Percentiles rank a stretch among this genome's conserved stretches.
phyloP scores from a whole-genome alignment of 2,888 invertebrate species.

The Cheilosia pagana region DNA sequence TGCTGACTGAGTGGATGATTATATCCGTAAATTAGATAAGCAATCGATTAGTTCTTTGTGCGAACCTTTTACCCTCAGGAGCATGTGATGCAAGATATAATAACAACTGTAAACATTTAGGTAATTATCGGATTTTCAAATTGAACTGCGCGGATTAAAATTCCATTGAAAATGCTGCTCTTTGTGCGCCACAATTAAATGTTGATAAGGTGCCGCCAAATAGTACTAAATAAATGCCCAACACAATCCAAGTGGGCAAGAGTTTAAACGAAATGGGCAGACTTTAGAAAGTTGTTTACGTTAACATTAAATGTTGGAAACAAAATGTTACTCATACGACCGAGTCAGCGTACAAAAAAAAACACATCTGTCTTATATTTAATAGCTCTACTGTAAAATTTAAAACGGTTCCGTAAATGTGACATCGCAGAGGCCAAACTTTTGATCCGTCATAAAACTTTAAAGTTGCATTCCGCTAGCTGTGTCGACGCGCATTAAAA shows the following conservation, averaged over 20 bases:
- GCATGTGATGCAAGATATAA: conserved; percentile 31
- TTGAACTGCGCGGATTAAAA: conserved; percentile 2
- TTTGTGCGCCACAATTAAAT: neutral
- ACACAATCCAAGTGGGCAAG: neutral
- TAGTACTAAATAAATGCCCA: too few species aligned
- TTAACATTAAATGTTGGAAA: neutral
- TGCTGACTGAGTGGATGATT: conserved; percentile 1
- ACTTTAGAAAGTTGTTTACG: neutral
- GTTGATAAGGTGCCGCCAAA: too few species aligned
- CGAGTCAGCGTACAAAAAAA: conserved; percentile 7
- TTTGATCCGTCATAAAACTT: too few species aligned
- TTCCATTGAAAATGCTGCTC: neutral
- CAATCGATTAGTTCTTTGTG: conserved; percentile 21
- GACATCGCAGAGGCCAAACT: too few species aligned
- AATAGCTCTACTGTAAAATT: too few species aligned
- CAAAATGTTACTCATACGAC: conserved; percentile 36
- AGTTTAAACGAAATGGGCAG: neutral
- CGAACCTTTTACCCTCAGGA: neutral
- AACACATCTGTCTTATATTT: too few species aligned
- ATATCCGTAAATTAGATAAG: conserved; percentile 30
- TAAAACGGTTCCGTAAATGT: too few species aligned
- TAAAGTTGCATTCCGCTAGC: too few species aligned
- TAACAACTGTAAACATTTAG: neutral
- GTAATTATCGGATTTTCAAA: conserved; percentile 18
- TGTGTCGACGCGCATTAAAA: too few species aligned